These are phyloP conservation scores for Jaculus jaculus DNA, from an alignment of 2,113 vertebrate species.

Conservation along the genomic window DNA sequence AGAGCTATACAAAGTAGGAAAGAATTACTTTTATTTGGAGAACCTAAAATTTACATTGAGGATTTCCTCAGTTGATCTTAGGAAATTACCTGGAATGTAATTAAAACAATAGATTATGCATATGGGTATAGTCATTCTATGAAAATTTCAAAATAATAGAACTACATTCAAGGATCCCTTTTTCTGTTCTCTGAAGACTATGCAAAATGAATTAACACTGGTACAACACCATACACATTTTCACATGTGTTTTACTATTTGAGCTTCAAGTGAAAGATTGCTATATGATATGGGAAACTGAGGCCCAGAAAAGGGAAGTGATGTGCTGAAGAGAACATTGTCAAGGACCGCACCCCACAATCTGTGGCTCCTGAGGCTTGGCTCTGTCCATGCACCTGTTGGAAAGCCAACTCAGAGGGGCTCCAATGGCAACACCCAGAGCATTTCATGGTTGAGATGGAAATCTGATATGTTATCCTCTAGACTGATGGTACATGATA, in stretches of 20 bases:
- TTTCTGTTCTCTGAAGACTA: background rate
- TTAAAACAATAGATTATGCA: too few species aligned
- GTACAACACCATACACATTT: too few species aligned
- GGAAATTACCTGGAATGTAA: conserved; percentile 21
- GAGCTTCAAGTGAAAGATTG: background rate
- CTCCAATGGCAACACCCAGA: background rate
- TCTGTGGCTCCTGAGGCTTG: background rate
- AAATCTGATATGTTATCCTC: too few species aligned
- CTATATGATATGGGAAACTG: background rate
- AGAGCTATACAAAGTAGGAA: background rate
- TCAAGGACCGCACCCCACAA: background rate
- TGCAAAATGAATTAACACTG: background rate
- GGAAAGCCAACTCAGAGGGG: background rate
- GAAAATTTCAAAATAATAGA: conserved; percentile 28
- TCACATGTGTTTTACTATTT: background rate
- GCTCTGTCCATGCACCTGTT: background rate
- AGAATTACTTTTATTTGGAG: background rate
- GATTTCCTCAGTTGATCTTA: background rate
- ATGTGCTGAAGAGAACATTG: background rate
- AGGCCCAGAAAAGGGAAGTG: background rate
- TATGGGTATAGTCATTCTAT: conserved; percentile 9
- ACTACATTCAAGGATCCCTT: background rate
- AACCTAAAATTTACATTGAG: background rate
- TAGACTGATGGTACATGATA: too few species aligned
- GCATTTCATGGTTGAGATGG: too few species aligned